phyloP scores from a whole-genome alignment of 2,113 vertebrate genomes.

The Stegastes partitus region DNA sequence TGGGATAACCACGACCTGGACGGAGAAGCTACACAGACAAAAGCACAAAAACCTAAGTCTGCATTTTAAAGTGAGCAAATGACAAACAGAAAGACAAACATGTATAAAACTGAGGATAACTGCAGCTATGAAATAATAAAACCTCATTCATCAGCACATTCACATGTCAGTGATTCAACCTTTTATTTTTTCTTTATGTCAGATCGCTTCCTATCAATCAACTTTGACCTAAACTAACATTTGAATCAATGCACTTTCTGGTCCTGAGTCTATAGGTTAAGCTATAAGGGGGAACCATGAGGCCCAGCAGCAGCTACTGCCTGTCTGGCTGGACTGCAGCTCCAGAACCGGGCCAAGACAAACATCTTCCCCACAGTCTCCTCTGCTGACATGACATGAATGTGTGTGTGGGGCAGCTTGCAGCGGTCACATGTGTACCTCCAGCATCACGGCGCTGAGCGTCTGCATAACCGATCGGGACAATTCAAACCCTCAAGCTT shows the following conservation, averaged over 20 bases:
- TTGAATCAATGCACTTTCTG: neutral
- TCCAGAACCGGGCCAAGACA: constrained; percentile 61
- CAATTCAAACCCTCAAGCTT: constrained; percentile 45
- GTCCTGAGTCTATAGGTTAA: neutral
- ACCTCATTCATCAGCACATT: no score
- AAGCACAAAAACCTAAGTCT: no score
- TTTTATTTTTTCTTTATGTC: no score
- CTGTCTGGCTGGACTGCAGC: constrained; percentile 43
- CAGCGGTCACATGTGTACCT: constrained; percentile 7
- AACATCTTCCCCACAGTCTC: constrained; percentile 71
- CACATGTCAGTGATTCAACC: no score
- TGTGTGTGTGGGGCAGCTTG: constrained; percentile 39
- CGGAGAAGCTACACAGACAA: no score
- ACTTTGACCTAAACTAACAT: no score
- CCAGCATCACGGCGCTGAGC: neutral
- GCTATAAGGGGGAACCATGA: constrained; percentile 22
- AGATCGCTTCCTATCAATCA: no score
- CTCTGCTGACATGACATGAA: constrained; percentile 65
- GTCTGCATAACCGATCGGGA: constrained; percentile 46
- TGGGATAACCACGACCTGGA: no score
- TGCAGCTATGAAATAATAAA: no score
- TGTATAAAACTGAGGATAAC: no score
- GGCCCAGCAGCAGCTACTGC: constrained; percentile 53
- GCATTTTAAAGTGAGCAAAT: no score
- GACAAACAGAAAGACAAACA: no score